phyloP scores from a whole-genome alignment of 1,140 invertebrate species.

The Aphaenogaster floridana region DNA sequence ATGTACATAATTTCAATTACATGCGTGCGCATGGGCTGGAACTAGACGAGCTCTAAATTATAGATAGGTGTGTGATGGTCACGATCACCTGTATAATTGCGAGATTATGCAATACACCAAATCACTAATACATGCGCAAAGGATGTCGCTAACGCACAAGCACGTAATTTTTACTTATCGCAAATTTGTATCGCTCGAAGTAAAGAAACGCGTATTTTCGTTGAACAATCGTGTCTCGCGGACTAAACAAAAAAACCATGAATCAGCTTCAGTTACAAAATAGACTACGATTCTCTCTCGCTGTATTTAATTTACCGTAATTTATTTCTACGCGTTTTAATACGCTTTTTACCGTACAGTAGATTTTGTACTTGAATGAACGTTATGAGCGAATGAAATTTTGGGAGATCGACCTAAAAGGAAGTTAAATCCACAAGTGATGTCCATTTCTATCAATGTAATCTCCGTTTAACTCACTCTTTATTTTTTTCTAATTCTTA shows the following conservation, averaged over 20 bases:
- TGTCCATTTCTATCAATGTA: too few relatives aligned
- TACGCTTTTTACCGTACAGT: conserved; percentile 24
- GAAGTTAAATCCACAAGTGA: neutral
- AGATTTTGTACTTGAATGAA: conserved; percentile 77
- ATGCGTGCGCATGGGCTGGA: neutral
- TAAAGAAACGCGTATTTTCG: neutral
- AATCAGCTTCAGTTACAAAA: conserved; percentile 53
- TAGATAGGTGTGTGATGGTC: neutral
- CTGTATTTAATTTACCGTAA: conserved; percentile 35
- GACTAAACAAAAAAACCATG: conserved; percentile 21
- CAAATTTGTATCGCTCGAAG: conserved; percentile 11
- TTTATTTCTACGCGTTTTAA: conserved; percentile 49
- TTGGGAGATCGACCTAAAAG: neutral
- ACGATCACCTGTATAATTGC: neutral
- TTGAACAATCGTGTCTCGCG: neutral
- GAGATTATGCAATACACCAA: conserved; percentile 1
- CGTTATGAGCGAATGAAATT: conserved; percentile 51
- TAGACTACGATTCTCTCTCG: conserved; percentile 57
- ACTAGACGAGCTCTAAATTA: neutral
- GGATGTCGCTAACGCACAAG: neutral
- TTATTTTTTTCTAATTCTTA: too few relatives aligned
- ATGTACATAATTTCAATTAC: conserved; percentile 42
- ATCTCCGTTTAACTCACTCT: too few relatives aligned
- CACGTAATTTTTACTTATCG: neutral
- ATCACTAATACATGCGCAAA: neutral